Percentiles rank a stretch among this genome's conserved stretches.
phyloP scores from a whole-genome alignment of 2,113 vertebrate genomes.

The Formicarius rufipectus region DNA sequence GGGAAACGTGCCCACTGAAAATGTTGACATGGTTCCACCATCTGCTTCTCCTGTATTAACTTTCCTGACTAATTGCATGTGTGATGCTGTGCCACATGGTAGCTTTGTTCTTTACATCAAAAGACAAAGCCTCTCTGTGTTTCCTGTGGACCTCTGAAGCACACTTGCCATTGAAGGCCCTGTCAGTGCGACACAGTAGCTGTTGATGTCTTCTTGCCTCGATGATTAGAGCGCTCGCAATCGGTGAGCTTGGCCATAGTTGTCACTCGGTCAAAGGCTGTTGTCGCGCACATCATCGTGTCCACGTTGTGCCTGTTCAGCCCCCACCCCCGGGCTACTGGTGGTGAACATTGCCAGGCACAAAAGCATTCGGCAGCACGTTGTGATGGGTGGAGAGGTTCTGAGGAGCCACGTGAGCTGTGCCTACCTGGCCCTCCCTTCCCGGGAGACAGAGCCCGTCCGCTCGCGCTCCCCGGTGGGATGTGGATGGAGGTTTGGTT shows the following conservation, averaged over 20 bases:
- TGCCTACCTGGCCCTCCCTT: slow-evolving; percentile 18
- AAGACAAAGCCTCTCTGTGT: slow-evolving; percentile 46
- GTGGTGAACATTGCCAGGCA: neutral
- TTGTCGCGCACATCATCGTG: slow-evolving; percentile 29
- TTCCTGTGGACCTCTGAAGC: slow-evolving; percentile 44
- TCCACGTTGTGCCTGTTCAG: slow-evolving; percentile 38
- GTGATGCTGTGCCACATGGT: slow-evolving; percentile 64
- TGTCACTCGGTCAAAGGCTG: slow-evolving; percentile 52
- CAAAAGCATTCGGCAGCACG: slow-evolving; percentile 29
- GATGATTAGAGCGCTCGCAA: slow-evolving; percentile 24
- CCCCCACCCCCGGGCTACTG: neutral
- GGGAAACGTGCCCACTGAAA: slow-evolving; percentile 34
- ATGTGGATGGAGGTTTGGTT: slow-evolving; percentile 58
- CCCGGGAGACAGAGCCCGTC: neutral
- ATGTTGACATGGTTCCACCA: slow-evolving; percentile 57
- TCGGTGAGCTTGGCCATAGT: slow-evolving; percentile 40
- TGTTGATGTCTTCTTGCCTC: slow-evolving; percentile 57
- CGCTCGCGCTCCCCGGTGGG: neutral
- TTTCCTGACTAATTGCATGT: slow-evolving; percentile 59
- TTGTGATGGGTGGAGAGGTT: neutral
- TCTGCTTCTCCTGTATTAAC: slow-evolving; percentile 66
- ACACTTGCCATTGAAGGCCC: slow-evolving; percentile 5
- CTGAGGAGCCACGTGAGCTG: neutral
- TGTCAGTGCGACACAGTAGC: slow-evolving; percentile 20
- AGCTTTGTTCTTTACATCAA: slow-evolving; percentile 58